A percentile compares a stretch with the other conserved stretches of the same genome.
These are phyloP conservation scores for Phenganax marumi DNA, from an alignment of 92 coral and sea anemone species.

Conservation along the genomic window DNA sequence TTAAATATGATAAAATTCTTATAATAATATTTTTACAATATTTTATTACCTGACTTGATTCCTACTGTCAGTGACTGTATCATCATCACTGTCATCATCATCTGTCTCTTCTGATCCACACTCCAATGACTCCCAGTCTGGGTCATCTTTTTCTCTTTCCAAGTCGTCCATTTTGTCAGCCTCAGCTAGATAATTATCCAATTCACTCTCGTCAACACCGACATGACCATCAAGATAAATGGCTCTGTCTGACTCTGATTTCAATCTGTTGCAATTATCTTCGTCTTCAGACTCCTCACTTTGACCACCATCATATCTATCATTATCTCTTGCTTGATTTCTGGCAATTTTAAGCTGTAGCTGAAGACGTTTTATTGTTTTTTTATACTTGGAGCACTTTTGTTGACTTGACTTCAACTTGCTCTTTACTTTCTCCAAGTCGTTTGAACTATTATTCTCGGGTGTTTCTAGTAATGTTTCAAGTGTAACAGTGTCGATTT, in stretches of 20 bases:
- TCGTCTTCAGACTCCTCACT: background rate
- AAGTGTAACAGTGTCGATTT: no score
- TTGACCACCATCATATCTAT: background rate
- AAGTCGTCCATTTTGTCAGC: background rate
- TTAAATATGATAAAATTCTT: no score
- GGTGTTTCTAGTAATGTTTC: no score
- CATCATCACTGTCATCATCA: background rate
- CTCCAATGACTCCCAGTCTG: background rate
- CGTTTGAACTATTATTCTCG: background rate
- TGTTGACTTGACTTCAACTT: background rate
- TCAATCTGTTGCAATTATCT: background rate
- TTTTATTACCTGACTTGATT: slow-evolving; percentile 8
- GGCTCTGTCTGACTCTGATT: background rate
- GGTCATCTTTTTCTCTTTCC: background rate
- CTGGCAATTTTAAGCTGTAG: background rate
- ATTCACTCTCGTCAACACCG: background rate
- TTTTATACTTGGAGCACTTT: background rate
- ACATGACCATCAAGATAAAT: background rate
- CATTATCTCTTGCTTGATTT: background rate
- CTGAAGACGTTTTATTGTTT: slow-evolving; percentile 13
- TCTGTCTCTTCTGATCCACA: background rate
- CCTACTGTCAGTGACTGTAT: background rate
- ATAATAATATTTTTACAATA: background rate
- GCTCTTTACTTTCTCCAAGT: background rate
- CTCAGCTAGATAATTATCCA: slow-evolving; percentile 1